phyloP scores from a whole-genome alignment of 2,113 vertebrate species.

The Saccopteryx leptura region DNA sequence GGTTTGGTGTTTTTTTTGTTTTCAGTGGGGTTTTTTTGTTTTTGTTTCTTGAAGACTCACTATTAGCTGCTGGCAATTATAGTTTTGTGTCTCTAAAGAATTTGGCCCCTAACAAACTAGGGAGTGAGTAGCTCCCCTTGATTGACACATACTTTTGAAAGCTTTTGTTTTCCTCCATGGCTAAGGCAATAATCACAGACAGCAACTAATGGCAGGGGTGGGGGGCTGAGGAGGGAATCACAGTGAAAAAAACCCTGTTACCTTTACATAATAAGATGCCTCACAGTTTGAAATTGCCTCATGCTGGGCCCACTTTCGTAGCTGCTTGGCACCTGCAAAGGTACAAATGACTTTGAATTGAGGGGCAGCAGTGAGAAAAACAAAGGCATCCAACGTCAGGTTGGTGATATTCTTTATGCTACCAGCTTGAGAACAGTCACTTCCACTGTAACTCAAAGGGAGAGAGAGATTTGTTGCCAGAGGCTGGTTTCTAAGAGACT shows the following conservation, averaged over 20 bases:
- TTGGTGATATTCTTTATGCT: background rate
- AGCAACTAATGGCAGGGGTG: background rate
- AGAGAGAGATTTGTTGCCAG: background rate
- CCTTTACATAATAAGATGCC: slow-evolving; percentile 36
- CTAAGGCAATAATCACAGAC: background rate
- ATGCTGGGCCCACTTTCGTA: slow-evolving; percentile 3
- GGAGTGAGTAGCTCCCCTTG: background rate
- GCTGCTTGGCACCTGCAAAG: slow-evolving; percentile 32
- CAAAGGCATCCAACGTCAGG: background rate
- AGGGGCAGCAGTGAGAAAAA: background rate
- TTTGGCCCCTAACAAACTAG: background rate
- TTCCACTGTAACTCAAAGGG: background rate
- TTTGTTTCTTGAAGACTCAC: slow-evolving; percentile 21
- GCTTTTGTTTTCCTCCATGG: background rate
- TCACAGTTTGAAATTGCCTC: background rate
- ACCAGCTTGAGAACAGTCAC: background rate
- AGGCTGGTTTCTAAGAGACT: background rate
- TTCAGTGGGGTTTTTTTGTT: background rate
- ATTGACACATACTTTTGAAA: background rate
- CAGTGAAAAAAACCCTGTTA: background rate
- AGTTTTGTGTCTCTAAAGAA: background rate
- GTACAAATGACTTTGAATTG: slow-evolving; percentile 28
- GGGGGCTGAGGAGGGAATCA: background rate
- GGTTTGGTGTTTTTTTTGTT: background rate
- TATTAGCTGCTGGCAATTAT: background rate